Evolutionary conservation across 2,113 vertebrate species (phyloP).

Genomic region (Lichenostomus cassidix): DNA sequence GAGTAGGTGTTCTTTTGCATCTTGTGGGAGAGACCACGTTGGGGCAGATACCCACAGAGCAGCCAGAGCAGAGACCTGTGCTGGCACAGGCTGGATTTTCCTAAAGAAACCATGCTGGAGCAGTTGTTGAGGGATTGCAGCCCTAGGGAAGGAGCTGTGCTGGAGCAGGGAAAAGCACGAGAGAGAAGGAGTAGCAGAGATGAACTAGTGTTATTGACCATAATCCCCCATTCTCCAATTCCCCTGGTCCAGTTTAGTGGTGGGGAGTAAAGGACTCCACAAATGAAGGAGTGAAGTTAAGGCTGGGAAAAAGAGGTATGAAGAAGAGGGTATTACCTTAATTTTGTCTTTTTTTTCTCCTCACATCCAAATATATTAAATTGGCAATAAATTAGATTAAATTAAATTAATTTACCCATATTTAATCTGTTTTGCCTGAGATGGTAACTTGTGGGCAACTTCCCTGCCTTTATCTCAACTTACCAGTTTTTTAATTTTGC

Average conservation of each 20-base stretch:
- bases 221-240: fast-evolving
- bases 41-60: not conserved
- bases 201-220: not conserved
- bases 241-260: fast-evolving
- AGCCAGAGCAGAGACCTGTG: not conserved
- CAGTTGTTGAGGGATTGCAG: not conserved
- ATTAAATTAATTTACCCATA: not conserved
- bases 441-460: not conserved
- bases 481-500: not conserved
- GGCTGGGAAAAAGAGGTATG: not conserved
- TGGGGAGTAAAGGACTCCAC: not conserved
- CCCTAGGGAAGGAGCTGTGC: not conserved
- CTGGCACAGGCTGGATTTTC: not conserved
- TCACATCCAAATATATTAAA: not conserved
- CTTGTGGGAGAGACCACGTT: not conserved
- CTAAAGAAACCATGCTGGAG: not conserved
- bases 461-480: not conserved
- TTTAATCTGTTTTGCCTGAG: not conserved
- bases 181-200: not conserved
- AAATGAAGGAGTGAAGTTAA: not conserved
- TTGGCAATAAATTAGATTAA: not conserved
- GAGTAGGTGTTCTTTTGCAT: not conserved
- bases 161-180: not conserved
- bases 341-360: not conserved
- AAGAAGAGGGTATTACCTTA: not conserved